A percentile compares a stretch with the other conserved stretches of the same genome.
Conservation (phyloP, 2,797 vertebrate species). For the Acrossocheilus fasciatus region DNA sequence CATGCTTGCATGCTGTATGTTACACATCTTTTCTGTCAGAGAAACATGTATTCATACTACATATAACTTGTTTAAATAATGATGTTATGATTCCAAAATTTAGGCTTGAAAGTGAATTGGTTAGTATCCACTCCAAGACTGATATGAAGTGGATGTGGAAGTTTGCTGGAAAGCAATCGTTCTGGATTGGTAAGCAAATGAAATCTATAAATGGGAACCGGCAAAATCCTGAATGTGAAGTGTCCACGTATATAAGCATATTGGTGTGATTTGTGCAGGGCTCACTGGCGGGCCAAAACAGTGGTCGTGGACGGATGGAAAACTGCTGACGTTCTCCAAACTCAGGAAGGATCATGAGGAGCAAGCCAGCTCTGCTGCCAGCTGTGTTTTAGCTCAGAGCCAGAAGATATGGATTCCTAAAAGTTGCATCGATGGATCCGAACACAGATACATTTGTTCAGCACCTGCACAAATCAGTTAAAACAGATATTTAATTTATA, state of each 20-base stretch:
- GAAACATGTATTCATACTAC: neutral
- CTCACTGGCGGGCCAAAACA: conserved; percentile 54
- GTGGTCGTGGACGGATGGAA: conserved; percentile 64
- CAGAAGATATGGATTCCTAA: conserved; percentile 58
- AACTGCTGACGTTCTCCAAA: conserved; percentile 58
- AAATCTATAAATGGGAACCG: neutral
- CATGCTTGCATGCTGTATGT: conserved; percentile 73
- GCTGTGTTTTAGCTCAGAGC: conserved; percentile 65
- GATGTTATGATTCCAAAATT: neutral
- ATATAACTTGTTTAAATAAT: neutral
- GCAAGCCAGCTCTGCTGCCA: neutral
- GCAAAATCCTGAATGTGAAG: neutral
- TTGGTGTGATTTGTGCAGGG: conserved; percentile 48
- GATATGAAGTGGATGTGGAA: conserved; percentile 75
- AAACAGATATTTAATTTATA: conserved; percentile 34
- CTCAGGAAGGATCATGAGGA: conserved; percentile 51
- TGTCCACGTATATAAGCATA: neutral
- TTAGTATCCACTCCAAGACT: conserved; percentile 70
- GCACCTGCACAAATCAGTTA: conserved; percentile 44
- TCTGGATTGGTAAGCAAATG: conserved; percentile 76
- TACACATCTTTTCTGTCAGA: neutral
- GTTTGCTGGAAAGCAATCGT: conserved; percentile 74
- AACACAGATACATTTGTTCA: conserved; percentile 66
- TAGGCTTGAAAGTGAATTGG: conserved; percentile 79
- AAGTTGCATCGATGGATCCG: conserved; percentile 56